These are phyloP conservation scores for Muntiacus reevesi DNA, from an alignment of 2,113 vertebrate species.

Conservation along the genomic window DNA sequence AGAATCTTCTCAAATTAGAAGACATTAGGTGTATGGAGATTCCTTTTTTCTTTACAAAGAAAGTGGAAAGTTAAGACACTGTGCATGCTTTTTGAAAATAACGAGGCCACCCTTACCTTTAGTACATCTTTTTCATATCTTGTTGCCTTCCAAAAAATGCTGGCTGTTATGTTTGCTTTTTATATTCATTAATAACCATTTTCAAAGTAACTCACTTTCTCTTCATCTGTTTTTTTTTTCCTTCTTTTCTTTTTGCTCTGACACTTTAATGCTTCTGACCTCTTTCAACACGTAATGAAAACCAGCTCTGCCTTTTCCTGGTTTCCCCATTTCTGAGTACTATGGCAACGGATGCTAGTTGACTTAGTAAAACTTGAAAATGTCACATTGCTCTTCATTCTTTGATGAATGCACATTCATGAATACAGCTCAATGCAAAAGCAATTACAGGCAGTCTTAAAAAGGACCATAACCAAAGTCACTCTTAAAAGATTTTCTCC, in stretches of 20 bases:
- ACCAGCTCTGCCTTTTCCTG: conserved; percentile 67
- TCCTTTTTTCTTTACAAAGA: neutral
- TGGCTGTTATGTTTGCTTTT: conserved; percentile 44
- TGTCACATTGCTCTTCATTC: conserved; percentile 74
- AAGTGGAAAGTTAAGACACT: neutral
- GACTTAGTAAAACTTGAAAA: conserved; percentile 77
- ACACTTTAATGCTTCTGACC: conserved; percentile 76
- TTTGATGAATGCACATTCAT: conserved; percentile 77
- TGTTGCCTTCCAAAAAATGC: conserved; percentile 19
- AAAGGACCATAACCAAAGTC: conserved; percentile 57
- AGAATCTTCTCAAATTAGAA: neutral
- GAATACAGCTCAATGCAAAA: conserved; percentile 66
- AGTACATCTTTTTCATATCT: neutral
- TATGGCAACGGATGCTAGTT: conserved; percentile 64
- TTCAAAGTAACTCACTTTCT: conserved; percentile 72
- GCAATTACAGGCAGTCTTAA: conserved; percentile 73
- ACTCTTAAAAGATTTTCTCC: conserved; percentile 51
- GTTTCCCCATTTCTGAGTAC: conserved; percentile 13
- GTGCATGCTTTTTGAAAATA: neutral
- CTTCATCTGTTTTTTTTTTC: conserved; percentile 29
- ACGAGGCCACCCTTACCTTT: neutral
- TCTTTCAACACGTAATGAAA: conserved; percentile 77
- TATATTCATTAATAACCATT: conserved; percentile 71
- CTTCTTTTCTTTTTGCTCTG: conserved; percentile 54
- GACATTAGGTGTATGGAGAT: neutral